Conservation (phyloP, 92 coral and sea anemone species). For the Umimayanthus kanabou region DNA sequence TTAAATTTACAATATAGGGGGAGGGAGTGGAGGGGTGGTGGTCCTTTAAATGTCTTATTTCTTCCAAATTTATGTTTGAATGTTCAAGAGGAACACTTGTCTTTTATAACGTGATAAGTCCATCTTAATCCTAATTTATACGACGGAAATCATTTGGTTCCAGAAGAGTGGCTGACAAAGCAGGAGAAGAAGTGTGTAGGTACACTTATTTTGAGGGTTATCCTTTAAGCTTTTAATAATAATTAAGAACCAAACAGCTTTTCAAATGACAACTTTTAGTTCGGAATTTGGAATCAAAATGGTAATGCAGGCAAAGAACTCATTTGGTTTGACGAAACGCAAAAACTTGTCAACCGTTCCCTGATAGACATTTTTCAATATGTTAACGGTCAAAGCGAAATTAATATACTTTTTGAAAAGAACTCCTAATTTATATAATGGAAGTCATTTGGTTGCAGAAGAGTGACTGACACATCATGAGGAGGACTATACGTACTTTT, state of each 20-base stretch:
- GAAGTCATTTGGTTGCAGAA: background rate
- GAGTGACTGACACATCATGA: background rate
- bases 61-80: background rate
- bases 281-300: background rate
- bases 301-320: background rate
- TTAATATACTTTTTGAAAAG: background rate
- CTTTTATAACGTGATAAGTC: background rate
- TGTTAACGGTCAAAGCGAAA: background rate
- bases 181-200: background rate
- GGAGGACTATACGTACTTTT: too few species aligned
- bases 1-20: background rate
- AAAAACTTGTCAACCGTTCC: background rate
- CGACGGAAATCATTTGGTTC: background rate
- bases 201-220: too few species aligned
- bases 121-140: background rate
- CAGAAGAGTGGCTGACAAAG: background rate
- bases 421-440: background rate
- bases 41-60: too few species aligned
- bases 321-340: too few species aligned
- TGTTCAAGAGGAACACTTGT: background rate
- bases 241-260: background rate
- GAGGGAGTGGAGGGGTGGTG: background rate
- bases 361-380: background rate
- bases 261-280: background rate
- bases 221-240: background rate